phyloP scores from a whole-genome alignment of 1,140 invertebrate species.

The Tetraneura akinire region DNA sequence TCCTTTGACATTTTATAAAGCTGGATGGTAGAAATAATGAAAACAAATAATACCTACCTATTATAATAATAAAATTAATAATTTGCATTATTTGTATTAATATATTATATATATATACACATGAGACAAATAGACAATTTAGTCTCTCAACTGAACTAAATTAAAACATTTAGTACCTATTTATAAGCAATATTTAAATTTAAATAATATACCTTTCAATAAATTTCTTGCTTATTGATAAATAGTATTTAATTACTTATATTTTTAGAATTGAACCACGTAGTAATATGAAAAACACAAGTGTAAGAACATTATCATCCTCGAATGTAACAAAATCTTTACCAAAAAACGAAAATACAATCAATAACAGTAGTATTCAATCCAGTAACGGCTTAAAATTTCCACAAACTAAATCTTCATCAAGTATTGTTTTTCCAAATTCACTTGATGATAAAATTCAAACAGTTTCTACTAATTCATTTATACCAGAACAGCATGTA shows the following conservation, averaged over 20 bases:
- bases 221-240: neutral
- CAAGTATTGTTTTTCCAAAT: constrained; percentile 32
- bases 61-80: no score
- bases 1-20: no score
- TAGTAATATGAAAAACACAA: neutral
- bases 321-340: constrained; percentile 8
- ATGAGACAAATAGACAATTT: no score
- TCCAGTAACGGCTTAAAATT: neutral
- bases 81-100: no score
- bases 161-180: no score
- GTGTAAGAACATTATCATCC: neutral
- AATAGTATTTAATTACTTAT: neutral
- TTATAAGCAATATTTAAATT: no score
- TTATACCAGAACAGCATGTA: constrained; percentile 12
- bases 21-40: no score
- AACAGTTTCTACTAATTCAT: neutral
- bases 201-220: no score
- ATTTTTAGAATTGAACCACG: neutral
- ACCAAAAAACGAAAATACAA: constrained; percentile 19
- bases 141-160: no score
- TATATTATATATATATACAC: no score
- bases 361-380: constrained; percentile 26
- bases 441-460: neutral
- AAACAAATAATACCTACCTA: no score
- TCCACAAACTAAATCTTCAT: constrained; percentile 2